Evolutionary conservation across 2,888 invertebrate genomes (phyloP), one percentile per base, ranked within the genome.

Genomic region (Masnerella sp.): DNA sequence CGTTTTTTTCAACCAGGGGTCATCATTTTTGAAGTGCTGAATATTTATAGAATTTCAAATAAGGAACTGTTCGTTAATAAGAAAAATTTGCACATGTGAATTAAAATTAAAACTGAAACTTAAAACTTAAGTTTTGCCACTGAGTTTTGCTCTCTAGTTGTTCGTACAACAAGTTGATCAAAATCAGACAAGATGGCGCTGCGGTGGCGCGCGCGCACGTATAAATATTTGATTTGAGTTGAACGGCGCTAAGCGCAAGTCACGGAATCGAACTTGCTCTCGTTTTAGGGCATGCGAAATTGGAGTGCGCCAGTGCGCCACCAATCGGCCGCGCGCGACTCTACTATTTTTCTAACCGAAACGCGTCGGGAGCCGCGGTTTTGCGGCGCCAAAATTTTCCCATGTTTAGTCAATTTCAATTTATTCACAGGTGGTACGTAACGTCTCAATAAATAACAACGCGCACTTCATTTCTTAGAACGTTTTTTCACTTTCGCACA

Each of bases 211-310:
- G 8, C 28, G 58, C 59, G 73, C 73, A 68, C 68, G 68, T 45
- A 74, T 74, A 20, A 74, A 74, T 68, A 74, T 74, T 74, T 74
- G 11, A 74, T 74, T 74, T 64, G 43, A 74, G 69, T 28, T 58
- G 68, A 62, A 64, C 42, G 58, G 17, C 49, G 45, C 64, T 68
- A 64, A 68, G 73, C 73, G 73, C 73, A 73, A 69, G 62, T 74
- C 69, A 69, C 45, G 42, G 32, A 45, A 64, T 74, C 43, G 68
- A 51, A 64, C 58, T 69, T 58, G 62, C 40, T 62, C 62, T 56
- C 40, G 22, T 65, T 74, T 70, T 28, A 42, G 69, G 49, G 69
- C 52, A 54, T 65, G 34, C 52, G 38, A 74, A 74, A 65, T 69
- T 49, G 34, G 15, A 34, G 38, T 69, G 52, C 52, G 56, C 61